These are phyloP conservation scores for Chrysodeixis includens DNA, from an alignment of 2,888 invertebrate genomes.

Conservation along the genomic window DNA sequence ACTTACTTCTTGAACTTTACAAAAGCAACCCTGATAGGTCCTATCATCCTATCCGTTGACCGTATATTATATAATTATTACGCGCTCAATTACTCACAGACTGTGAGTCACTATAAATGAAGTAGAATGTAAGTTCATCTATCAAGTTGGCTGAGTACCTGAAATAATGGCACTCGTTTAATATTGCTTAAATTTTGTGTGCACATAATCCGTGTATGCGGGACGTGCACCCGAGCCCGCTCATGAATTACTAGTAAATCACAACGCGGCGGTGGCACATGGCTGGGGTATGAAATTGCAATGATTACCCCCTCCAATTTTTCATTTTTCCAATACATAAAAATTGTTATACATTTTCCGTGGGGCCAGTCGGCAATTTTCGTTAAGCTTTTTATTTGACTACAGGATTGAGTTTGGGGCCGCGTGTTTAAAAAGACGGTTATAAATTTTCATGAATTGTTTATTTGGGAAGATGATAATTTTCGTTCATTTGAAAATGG, in stretches of 20 bases:
- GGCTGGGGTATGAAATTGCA: conserved; percentile 30
- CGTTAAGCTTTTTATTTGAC: conserved; percentile 26
- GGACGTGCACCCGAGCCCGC: conserved; percentile 22
- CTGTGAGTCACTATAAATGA: no score
- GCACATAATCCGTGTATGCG: not conserved
- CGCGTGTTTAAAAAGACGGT: conserved; percentile 10
- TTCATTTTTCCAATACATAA: conserved; percentile 18
- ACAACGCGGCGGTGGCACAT: conserved; percentile 10
- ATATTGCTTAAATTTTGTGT: conserved; percentile 8
- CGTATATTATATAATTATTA: no score
- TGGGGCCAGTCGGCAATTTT: conserved; percentile 1
- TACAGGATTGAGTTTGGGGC: conserved; percentile 11
- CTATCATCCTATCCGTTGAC: no score
- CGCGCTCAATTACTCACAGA: no score
- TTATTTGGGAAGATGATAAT: not conserved
- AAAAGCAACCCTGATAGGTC: no score
- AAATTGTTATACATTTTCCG: conserved; percentile 13
- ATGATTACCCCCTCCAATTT: conserved; percentile 15
- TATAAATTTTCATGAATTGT: conserved; percentile 4
- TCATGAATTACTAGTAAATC: conserved; percentile 37
- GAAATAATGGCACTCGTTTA: not conserved
- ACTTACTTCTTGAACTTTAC: no score
- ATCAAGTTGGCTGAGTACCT: not conserved
- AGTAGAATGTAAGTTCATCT: not conserved
- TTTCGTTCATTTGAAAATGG: not conserved